Percentiles rank a stretch among this genome's conserved stretches.
Conservation (phyloP, 2,797 vertebrate species). For the Helicolenus hilgendorfi region DNA sequence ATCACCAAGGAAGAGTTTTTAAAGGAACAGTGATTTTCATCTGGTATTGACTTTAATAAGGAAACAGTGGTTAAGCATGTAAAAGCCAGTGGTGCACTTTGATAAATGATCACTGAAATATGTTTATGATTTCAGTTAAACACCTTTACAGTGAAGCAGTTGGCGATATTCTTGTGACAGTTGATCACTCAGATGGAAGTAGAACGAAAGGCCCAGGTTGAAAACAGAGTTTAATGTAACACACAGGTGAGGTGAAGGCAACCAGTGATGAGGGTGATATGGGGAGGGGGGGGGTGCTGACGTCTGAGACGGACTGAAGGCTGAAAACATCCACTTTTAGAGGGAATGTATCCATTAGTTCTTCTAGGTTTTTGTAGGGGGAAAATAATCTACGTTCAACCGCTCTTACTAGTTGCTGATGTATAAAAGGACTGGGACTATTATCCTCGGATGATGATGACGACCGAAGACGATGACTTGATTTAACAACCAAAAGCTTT, state of each 20-base stretch:
- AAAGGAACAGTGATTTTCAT: background rate
- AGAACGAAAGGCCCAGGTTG: constrained; percentile 23
- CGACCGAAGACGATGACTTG: constrained; percentile 82
- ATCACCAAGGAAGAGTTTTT: background rate
- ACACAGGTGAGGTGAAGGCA: constrained; percentile 34
- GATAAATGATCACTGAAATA: background rate
- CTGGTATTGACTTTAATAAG: background rate
- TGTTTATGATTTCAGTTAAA: background rate
- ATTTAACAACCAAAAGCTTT: constrained; percentile 94
- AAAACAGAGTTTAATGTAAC: constrained; percentile 28
- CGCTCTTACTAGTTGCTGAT: constrained; percentile 85
- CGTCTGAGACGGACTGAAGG: constrained; percentile 47
- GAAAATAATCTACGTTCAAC: constrained; percentile 85
- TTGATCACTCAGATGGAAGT: background rate
- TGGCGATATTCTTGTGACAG: background rate
- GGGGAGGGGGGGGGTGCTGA: background rate
- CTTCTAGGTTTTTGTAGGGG: constrained; percentile 87
- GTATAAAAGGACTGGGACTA: constrained; percentile 84
- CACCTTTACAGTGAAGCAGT: background rate
- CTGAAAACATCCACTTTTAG: constrained; percentile 79
- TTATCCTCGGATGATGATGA: constrained; percentile 66
- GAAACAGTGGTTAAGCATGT: background rate
- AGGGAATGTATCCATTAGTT: constrained; percentile 90
- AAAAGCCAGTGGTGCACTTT: background rate
- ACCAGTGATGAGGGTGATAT: constrained; percentile 53